Percentiles rank a stretch among this genome's conserved stretches.
Evolutionary conservation across 1,140 invertebrate species (phyloP).

Genomic region (Tribolium madens): DNA sequence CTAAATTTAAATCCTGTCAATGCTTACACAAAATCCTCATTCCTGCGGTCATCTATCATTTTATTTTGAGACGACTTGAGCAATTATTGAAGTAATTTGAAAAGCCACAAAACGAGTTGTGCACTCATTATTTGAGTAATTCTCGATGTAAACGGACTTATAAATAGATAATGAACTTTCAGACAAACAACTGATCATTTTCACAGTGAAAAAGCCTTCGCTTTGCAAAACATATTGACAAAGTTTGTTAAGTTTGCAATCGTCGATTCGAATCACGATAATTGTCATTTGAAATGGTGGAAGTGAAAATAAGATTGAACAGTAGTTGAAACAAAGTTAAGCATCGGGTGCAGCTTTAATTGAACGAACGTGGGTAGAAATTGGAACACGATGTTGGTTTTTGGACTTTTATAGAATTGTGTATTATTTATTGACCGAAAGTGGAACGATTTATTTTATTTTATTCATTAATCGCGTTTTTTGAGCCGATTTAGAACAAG

Average conservation of each 20-base stretch:
- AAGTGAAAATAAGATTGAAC: neutral
- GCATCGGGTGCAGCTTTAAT: neutral
- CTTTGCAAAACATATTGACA: neutral
- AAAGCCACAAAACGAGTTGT: too few relatives aligned
- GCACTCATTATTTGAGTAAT: too few relatives aligned
- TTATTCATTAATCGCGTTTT: neutral
- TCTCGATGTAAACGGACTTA: too few relatives aligned
- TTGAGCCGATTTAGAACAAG: neutral
- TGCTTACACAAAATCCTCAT: too few relatives aligned
- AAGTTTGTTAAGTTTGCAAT: neutral
- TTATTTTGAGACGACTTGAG: too few relatives aligned
- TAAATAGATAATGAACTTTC: too few relatives aligned
- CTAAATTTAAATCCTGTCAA: too few relatives aligned
- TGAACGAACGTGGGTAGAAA: neutral
- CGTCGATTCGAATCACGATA: neutral
- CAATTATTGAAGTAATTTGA: too few relatives aligned
- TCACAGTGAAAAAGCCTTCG: too few relatives aligned
- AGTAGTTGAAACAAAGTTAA: neutral
- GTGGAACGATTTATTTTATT: neutral
- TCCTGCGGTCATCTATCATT: too few relatives aligned
- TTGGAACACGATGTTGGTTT: neutral
- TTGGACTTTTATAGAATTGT: neutral
- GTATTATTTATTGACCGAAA: neutral
- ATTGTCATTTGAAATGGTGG: neutral
- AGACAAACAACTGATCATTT: too few relatives aligned